Evolutionary conservation across 2,113 vertebrate species (phyloP).

Genomic region (Lagopus muta): DNA sequence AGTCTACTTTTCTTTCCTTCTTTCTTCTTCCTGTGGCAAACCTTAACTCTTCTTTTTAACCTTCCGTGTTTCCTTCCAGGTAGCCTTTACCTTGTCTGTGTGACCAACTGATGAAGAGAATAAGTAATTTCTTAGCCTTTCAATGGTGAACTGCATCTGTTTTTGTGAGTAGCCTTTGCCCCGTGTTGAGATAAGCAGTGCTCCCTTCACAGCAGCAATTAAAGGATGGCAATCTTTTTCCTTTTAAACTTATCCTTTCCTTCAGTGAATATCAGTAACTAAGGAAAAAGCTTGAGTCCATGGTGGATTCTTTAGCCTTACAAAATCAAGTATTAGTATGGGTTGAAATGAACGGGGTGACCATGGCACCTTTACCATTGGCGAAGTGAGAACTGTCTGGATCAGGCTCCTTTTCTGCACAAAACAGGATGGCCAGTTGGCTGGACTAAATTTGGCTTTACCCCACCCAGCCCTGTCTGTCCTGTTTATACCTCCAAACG

Average conservation of each 20-base stretch:
- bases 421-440: conserved; percentile 36
- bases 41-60: conserved; percentile 29
- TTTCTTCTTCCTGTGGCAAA: background rate
- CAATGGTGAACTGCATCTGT: conserved; percentile 67
- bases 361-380: background rate
- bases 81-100: conserved; percentile 69
- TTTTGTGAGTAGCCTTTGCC: conserved; percentile 76
- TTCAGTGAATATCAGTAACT: conserved; percentile 76
- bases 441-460: conserved; percentile 24
- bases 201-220: conserved; percentile 69
- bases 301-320: conserved; percentile 52
- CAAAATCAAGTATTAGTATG: background rate
- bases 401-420: background rate
- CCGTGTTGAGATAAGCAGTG: conserved; percentile 78
- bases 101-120: conserved; percentile 80
- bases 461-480: conserved; percentile 49
- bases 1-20: background rate
- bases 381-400: background rate
- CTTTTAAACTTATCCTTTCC: conserved; percentile 57
- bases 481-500: conserved; percentile 36
- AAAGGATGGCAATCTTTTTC: conserved; percentile 63
- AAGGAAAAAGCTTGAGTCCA: conserved; percentile 28
- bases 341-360: conserved; percentile 12
- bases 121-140: conserved; percentile 80
- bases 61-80: conserved; percentile 68